Percentiles rank a stretch among this genome's conserved stretches.
phyloP scores from a whole-genome alignment of 2,113 vertebrate species.

The Cochlearius cochlearius region DNA sequence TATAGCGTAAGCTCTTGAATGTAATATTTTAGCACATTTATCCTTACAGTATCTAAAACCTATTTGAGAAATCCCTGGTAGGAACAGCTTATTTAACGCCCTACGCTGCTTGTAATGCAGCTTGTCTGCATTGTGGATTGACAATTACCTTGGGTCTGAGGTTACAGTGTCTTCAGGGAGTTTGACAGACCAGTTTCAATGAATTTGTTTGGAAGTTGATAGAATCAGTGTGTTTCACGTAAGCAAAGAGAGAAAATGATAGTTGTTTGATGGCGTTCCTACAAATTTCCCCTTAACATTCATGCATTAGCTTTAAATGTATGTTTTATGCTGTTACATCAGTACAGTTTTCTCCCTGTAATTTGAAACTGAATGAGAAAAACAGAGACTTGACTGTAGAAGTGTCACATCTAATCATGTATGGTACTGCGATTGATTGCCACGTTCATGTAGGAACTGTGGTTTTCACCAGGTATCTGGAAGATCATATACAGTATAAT shows the following conservation, averaged over 20 bases:
- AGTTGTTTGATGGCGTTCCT: background rate
- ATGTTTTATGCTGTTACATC: background rate
- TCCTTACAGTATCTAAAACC: background rate
- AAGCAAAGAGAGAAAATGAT: background rate
- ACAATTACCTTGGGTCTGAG: background rate
- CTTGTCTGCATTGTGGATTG: background rate
- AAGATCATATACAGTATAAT: background rate
- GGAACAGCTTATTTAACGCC: background rate
- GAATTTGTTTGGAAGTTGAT: background rate
- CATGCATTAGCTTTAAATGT: background rate
- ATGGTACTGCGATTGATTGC: background rate
- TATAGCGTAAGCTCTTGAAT: background rate
- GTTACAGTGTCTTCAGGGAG: background rate
- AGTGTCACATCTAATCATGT: rapidly evolving
- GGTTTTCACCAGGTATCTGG: background rate
- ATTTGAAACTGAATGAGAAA: background rate
- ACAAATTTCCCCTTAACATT: background rate
- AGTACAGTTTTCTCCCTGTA: background rate
- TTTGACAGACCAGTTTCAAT: background rate
- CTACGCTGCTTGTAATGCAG: background rate
- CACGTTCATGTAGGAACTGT: rapidly evolving
- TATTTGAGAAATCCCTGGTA: background rate
- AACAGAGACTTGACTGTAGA: background rate
- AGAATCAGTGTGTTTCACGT: rapidly evolving
- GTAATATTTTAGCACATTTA: background rate